These are phyloP conservation scores for Drosophila nr. medialis DNA, from an alignment of 2,888 invertebrate species.

Conservation along the genomic window DNA sequence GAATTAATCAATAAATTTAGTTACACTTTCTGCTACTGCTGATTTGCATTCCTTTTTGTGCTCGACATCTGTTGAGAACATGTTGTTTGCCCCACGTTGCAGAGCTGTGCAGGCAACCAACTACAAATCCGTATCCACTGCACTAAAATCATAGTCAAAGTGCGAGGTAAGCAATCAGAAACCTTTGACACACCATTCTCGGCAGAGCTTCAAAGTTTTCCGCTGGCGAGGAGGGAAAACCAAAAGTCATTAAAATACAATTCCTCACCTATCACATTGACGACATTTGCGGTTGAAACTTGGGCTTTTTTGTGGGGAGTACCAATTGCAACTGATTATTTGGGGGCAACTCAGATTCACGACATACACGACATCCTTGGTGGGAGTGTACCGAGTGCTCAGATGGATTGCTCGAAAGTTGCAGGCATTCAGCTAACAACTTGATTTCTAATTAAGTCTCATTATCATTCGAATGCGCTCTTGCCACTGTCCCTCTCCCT, in stretches of 20 bases:
- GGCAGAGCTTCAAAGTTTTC: conserved; percentile 17
- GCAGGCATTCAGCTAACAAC: conserved; percentile 54
- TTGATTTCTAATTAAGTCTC: conserved; percentile 68
- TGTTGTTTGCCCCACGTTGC: conserved; percentile 17
- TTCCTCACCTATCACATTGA: conserved; percentile 59
- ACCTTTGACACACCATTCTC: background rate
- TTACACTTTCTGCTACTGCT: background rate
- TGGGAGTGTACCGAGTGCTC: background rate
- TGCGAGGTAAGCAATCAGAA: conserved; percentile 15
- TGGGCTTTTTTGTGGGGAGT: background rate
- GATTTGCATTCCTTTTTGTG: background rate
- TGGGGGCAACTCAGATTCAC: background rate
- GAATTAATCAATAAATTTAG: background rate
- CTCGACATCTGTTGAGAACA: conserved; percentile 8
- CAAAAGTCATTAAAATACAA: conserved; percentile 51
- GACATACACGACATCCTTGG: background rate
- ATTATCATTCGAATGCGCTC: conserved; percentile 39
- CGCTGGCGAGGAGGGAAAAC: background rate
- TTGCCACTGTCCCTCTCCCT: background rate
- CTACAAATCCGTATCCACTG: conserved; percentile 35
- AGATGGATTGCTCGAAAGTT: conserved; percentile 7
- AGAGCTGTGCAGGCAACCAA: conserved; percentile 11
- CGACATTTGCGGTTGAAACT: conserved; percentile 1
- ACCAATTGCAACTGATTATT: conserved; percentile 6
- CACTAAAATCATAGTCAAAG: conserved; percentile 12